Evolutionary conservation across 1,140 invertebrate genomes (phyloP).

Genomic region (Oryctes rhinoceros): DNA sequence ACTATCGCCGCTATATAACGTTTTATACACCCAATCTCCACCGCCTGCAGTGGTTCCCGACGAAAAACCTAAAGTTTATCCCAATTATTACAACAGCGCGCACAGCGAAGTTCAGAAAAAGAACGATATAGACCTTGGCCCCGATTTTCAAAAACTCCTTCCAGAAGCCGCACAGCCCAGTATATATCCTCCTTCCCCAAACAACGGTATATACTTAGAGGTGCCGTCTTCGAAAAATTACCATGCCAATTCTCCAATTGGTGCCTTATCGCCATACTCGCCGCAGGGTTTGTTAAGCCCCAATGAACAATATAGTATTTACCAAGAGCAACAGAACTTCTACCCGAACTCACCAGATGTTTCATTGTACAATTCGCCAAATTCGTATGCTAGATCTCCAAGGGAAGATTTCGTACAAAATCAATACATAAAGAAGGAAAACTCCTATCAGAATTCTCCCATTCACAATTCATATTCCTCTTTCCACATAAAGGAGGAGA

Average conservation of each 20-base stretch:
- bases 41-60: conserved; percentile 58
- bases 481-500: conserved; percentile 62
- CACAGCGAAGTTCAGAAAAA: conserved; percentile 45
- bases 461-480: conserved; percentile 35
- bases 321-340: conserved; percentile 50
- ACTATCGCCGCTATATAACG: conserved; percentile 64
- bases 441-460: conserved; percentile 46
- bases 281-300: conserved; percentile 56
- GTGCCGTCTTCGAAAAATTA: conserved; percentile 54
- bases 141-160: conserved; percentile 57
- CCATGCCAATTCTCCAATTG: conserved; percentile 48
- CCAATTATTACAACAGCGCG: conserved; percentile 53
- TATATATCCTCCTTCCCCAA: conserved; percentile 45
- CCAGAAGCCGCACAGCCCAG: conserved; percentile 47
- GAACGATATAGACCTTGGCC: conserved; percentile 49
- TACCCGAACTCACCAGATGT: conserved; percentile 58
- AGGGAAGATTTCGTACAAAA: conserved; percentile 51
- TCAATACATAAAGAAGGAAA: conserved; percentile 55
- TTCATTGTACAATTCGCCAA: conserved; percentile 56
- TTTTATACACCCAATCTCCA: conserved; percentile 66
- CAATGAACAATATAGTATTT: conserved; percentile 51
- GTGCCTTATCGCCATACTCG: conserved; percentile 53
- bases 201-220: conserved; percentile 55
- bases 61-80: conserved; percentile 56
- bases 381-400: conserved; percentile 55